Evolutionary conservation across 2,797 vertebrate genomes (phyloP), one percentile per base, ranked within the genome.

Genomic region (Amphiprion clarkii): DNA sequence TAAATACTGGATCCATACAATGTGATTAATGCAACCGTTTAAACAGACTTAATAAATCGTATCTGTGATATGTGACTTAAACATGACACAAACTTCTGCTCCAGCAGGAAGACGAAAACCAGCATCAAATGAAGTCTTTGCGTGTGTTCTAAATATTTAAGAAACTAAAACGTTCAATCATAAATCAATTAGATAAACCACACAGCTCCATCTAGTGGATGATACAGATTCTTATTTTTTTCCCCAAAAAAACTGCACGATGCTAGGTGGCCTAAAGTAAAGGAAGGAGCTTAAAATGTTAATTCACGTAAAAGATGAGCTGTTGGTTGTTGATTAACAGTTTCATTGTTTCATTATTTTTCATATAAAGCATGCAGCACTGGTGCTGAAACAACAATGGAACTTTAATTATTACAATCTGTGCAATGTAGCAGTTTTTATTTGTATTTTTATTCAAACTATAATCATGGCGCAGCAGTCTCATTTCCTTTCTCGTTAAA

Each of bases 401-500:
- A 53, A 42, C 21, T 53, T 71, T 3, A 52, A 55, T 62, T 64
- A 51, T 54, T 60, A 51, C 16, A 42, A 36, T 51, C 31, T 51
- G 25, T 25, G 52, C 44, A 8, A 14, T 44, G 19, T 29, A n/a
- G 13, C n/a, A 0, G 3, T 27, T 59, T 63, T 11, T 49, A 58
- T 60, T 53, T 42, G 3, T 55, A 53, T 31, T 55, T 29, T 31
- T 14, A 17, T 31, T 31, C 54, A 17, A 54, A 77, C 7, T 66
- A 4, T 71, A 63, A 67, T 55, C 23, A 53, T 60, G 65, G 36
- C 56, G 56, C 57, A 56, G 48, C 67, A 60, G 49, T 76, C 23
- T 10, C 31, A 40, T 80, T 42, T 70, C 7, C 16, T 74, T 68
- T 78, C 67, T 55, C 53, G 54, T 76, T 77, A 12, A 76, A 83